Base-by-base conservation (phyloP, 2,113 vertebrate genomes). In the Meriones unguiculatus region DNA sequence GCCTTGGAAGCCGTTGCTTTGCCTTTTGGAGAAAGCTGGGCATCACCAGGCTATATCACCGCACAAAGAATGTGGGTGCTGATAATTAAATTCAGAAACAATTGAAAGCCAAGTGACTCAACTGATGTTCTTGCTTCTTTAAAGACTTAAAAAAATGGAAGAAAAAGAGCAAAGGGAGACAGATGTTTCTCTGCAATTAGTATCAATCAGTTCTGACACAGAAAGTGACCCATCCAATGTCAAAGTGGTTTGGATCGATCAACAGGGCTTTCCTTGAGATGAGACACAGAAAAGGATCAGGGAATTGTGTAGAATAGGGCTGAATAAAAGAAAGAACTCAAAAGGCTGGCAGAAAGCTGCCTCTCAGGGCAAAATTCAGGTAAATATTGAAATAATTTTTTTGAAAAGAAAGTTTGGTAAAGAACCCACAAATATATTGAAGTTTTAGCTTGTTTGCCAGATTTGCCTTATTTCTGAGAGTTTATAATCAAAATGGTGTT, bases 141-240 rank as follows among this genome's bases (percentile, higher is more conserved):
- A 90, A 94, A 86, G 93, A 90, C 35, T 90, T 77, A 7, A 5
- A 54, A 15, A 57, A 87, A 18, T 4, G 38, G 77, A 15, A 57
- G 20, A 41, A 87, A 22, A 87, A 72, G 10, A 80, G 70, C 84
- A 87, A 81, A 81, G 15, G 7, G 62, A 93, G 80, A 85, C 72
- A 93, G 90, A 93, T 95, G 76, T 41, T 70, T 95, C 76, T 73
- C 52, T 28, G 67, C 72, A 94, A 95, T 96, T 86, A 96, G 30
- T 82, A 95, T 95, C 85, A 89, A 89, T 95, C 94, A 92, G 75
- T 30, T 73, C 72, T 82, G 92, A 95, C 93, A 95, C 52, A 50
- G 25, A 95, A 95, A 95, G 76, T 93, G 80, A 97, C 92, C 94
- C 65, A 11, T 62, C 38, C 52, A 20, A 18, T 0, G 5, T 75